Conservation (phyloP, 2,888 invertebrate genomes). For the Dynastes hyllus region DNA sequence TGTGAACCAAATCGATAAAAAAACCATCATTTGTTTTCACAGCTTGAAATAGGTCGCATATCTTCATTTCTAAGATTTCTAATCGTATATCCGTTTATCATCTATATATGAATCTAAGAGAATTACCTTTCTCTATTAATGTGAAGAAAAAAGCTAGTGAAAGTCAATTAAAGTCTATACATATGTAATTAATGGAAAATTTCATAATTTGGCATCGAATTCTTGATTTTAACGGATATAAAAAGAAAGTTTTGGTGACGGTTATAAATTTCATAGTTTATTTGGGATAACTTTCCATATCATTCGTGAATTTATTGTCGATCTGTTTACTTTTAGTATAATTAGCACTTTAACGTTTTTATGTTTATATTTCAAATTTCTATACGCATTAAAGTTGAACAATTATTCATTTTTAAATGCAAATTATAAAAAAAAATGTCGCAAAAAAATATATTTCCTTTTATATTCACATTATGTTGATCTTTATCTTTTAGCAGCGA, state of each 20-base stretch:
- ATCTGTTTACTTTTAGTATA: too few relatives aligned
- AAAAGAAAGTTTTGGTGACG: slow-evolving; percentile 49
- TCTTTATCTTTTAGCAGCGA: too few relatives aligned
- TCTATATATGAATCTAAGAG: neutral
- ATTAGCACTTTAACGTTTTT: too few relatives aligned
- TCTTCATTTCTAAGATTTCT: neutral
- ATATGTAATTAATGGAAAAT: slow-evolving; percentile 13
- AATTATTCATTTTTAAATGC: too few relatives aligned
- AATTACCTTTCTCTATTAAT: slow-evolving; percentile 26
- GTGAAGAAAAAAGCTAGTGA: slow-evolving; percentile 27
- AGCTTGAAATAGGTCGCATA: neutral
- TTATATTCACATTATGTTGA: too few relatives aligned
- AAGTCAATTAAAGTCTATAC: slow-evolving; percentile 28
- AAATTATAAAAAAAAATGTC: too few relatives aligned
- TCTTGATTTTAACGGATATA: neutral
- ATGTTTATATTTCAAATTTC: too few relatives aligned
- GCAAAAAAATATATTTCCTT: too few relatives aligned
- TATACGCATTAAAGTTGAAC: too few relatives aligned
- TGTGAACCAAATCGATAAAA: too few relatives aligned
- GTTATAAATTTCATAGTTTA: slow-evolving; percentile 31
- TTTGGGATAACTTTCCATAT: slow-evolving; percentile 19
- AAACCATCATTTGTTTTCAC: too few relatives aligned
- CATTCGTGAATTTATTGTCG: neutral
- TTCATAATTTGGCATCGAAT: neutral
- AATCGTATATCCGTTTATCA: neutral